Conservation (phyloP, 2,888 invertebrate genomes). For the Xestia rhomboidea region DNA sequence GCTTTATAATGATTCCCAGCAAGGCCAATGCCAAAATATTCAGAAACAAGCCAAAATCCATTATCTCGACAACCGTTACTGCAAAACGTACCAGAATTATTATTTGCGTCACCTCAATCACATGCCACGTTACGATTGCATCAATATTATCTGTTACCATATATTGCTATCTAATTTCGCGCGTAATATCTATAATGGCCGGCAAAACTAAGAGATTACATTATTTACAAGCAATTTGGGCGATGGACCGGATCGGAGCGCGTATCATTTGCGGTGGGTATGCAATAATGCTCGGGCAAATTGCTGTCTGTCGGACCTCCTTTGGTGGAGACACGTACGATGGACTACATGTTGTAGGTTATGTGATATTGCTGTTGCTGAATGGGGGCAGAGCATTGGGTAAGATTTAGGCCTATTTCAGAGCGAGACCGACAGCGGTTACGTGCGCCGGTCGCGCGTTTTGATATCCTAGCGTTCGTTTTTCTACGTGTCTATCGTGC, state of each 20-base stretch:
- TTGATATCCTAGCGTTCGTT: neutral
- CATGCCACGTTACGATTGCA: slow-evolving; percentile 43
- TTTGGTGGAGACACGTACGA: slow-evolving; percentile 39
- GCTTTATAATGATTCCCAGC: neutral
- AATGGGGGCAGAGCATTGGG: slow-evolving; percentile 10
- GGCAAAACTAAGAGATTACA: slow-evolving; percentile 58
- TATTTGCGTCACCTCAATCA: slow-evolving; percentile 38
- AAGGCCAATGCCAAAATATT: neutral
- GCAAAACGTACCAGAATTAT: slow-evolving; percentile 1
- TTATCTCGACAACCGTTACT: slow-evolving; percentile 28
- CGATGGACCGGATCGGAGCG: slow-evolving; percentile 49
- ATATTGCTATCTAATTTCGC: slow-evolving; percentile 58
- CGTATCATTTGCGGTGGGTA: slow-evolving; percentile 62
- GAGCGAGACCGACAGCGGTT: neutral
- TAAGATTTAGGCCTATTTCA: neutral
- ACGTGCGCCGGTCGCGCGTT: neutral
- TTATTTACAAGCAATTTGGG: slow-evolving; percentile 63
- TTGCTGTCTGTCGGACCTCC: slow-evolving; percentile 39
- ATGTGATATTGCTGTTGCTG: slow-evolving; percentile 1
- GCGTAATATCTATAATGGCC: slow-evolving; percentile 58
- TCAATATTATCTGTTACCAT: slow-evolving; percentile 54
- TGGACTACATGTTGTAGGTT: slow-evolving; percentile 8
- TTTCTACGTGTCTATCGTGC: neutral
- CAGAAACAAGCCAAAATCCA: neutral
- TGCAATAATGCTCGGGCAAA: slow-evolving; percentile 52